Percentiles rank a stretch among this genome's conserved stretches.
Conservation (phyloP, 1,140 invertebrate species). For the Tetranychus cinnabarinus region DNA sequence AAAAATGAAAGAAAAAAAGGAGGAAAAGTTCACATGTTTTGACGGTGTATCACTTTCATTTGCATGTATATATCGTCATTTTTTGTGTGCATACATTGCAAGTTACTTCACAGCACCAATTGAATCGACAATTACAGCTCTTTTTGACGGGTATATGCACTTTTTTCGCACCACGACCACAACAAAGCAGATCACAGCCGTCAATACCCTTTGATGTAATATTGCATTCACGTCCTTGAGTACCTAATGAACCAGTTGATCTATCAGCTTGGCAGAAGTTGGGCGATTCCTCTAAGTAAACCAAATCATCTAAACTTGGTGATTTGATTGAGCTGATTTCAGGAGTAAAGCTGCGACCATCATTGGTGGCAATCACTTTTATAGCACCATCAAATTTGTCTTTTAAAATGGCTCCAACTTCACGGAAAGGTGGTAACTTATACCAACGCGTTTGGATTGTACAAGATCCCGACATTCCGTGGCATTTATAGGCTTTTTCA, state of each 20-base stretch:
- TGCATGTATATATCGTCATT: constrained; percentile 17
- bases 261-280: constrained; percentile 42
- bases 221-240: constrained; percentile 48
- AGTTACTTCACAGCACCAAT: constrained; percentile 80
- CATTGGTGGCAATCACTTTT: constrained; percentile 13
- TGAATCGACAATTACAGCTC: constrained; percentile 74
- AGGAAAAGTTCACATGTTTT: too few relatives aligned
- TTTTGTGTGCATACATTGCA: constrained; percentile 52
- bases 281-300: constrained; percentile 34
- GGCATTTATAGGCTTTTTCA: constrained; percentile 85
- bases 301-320: constrained; percentile 22
- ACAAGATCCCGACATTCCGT: constrained; percentile 84
- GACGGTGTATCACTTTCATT: too few relatives aligned
- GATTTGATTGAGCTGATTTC: constrained; percentile 25
- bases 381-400: constrained; percentile 27
- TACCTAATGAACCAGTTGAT: constrained; percentile 62
- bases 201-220: constrained; percentile 47
- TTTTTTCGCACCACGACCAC: constrained; percentile 47
- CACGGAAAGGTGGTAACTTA: constrained; percentile 29
- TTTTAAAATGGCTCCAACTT: constrained; percentile 30
- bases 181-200: constrained; percentile 61
- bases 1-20: too few relatives aligned
- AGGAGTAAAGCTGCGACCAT: constrained; percentile 18
- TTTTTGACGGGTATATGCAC: constrained; percentile 40
- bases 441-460: constrained; percentile 75